These are phyloP conservation scores for Lepidochitona cinerea DNA, from an alignment of 2,888 invertebrate species.

Conservation along the genomic window DNA sequence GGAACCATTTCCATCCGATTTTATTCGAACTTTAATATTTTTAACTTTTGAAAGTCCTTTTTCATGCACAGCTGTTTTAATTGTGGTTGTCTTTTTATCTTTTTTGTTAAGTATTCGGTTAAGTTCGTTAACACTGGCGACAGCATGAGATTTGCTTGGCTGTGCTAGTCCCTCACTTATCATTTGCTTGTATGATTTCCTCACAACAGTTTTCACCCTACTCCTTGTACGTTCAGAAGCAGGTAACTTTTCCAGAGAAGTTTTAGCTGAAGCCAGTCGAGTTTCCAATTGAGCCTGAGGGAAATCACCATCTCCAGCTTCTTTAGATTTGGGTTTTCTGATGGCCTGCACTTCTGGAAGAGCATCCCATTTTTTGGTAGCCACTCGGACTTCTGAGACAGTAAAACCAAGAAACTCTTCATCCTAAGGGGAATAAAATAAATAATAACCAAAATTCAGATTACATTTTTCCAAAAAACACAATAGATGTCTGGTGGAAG, in stretches of 20 bases:
- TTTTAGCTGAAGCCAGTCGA: constrained; percentile 22
- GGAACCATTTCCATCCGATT: constrained; percentile 21
- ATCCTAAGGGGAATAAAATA: no score
- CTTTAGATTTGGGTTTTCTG: background rate
- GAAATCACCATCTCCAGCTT: constrained; percentile 3
- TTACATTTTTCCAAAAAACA: no score
- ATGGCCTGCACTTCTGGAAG: background rate
- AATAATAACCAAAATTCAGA: background rate
- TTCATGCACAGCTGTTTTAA: background rate
- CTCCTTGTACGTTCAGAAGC: constrained; percentile 37
- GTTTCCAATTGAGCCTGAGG: constrained; percentile 18
- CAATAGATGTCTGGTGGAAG: no score
- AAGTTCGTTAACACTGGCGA: constrained; percentile 28
- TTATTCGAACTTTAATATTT: constrained; percentile 30
- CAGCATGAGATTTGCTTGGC: constrained; percentile 30
- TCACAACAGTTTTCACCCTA: constrained; percentile 30
- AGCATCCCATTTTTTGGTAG: constrained; percentile 22
- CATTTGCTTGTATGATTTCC: constrained; percentile 39
- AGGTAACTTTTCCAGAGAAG: constrained; percentile 29
- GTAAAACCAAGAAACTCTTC: constrained; percentile 66
- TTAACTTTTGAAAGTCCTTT: constrained; percentile 21
- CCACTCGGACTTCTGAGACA: constrained; percentile 40
- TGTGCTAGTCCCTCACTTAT: constrained; percentile 33
- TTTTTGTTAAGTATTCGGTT: constrained; percentile 12
- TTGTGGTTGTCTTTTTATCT: background rate